Base-by-base conservation (phyloP, 2,113 vertebrate species). In the Cephalopholis sonnerati region DNA sequence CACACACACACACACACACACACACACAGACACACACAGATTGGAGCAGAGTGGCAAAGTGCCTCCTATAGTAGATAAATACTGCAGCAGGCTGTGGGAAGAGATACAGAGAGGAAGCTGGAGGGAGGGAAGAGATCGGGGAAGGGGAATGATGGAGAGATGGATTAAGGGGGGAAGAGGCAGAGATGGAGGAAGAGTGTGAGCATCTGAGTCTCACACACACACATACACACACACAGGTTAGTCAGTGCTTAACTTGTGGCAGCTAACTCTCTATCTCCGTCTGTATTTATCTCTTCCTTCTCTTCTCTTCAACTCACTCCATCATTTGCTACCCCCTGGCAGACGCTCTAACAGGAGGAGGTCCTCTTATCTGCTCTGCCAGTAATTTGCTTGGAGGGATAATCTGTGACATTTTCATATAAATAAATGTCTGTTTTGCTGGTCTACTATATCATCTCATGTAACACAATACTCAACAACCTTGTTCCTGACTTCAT, bases 311-410 rank as follows among this genome's bases (percentile, higher is more conserved):
- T 67, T 12, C 11, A 24, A 58, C 18, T 61, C 29, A 29, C 53
- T 71, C 39, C 17, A 13, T 72, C 27, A 48, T 46, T 54, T 63
- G 20, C 36, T n/a, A 18, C 13, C 41, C 68, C 50, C 25, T 17
- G 69, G 81, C 85, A 83, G 80, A 76, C 5, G 11, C 54, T 76
- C 75, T 55, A 29, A 81, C 63, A 83, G 58, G 58, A 79, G 71
- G 67, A 46, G 65, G 62, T 62, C 27, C n/a, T 61, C 57, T 79
- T 54, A 80, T 87, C 87, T 50, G 25, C n/a, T 51, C 46, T 75
- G 68, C 67, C 82, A 85, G 62, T 41, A 51, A 72, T 61, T 84
- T 25, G 54, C 76, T 84, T 62, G 20, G 77, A 51, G 71, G 32
- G 32, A 69, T 68, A 20, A 72, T 55, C 11, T 57, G 41, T 68